phyloP scores from a whole-genome alignment of 1,140 invertebrate species.

The Drosophila lacertosa region DNA sequence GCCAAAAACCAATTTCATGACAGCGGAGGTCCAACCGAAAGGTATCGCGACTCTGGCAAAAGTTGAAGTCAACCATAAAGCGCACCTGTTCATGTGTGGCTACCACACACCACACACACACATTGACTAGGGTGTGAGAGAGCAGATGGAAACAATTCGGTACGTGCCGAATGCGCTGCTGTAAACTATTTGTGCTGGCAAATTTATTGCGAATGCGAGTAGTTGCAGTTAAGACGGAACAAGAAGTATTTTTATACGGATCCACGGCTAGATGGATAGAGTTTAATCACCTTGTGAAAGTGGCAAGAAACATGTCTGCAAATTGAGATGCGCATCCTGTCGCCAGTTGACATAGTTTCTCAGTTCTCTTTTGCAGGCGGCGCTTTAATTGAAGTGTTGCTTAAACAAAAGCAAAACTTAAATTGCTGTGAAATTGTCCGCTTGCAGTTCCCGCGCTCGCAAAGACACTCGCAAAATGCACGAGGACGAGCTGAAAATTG shows the following conservation, averaged over 20 bases:
- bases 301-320: constrained; percentile 40
- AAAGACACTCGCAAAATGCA: constrained; percentile 20
- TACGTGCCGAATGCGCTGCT: constrained; percentile 63
- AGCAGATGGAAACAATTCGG: constrained; percentile 61
- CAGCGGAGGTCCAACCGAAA: constrained; percentile 21
- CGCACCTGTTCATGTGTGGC: constrained; percentile 64
- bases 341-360: constrained; percentile 73
- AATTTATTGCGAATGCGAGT: constrained; percentile 56
- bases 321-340: constrained; percentile 41
- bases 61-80: constrained; percentile 75
- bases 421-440: constrained; percentile 78
- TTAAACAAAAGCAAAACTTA: constrained; percentile 81
- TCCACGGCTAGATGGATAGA: constrained; percentile 41
- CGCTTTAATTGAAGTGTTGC: constrained; percentile 79
- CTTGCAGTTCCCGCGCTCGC: background rate
- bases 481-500: constrained; percentile 44
- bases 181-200: constrained; percentile 68
- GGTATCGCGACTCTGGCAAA: constrained; percentile 30
- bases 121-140: constrained; percentile 6
- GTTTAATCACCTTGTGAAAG: constrained; percentile 77
- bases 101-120: constrained; percentile 13
- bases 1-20: constrained; percentile 56
- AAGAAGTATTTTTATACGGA: constrained; percentile 25
- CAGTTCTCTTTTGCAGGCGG: too few species aligned
- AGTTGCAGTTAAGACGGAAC: constrained; percentile 14